Percentiles rank a stretch among this genome's conserved stretches.
Evolutionary conservation across 2,888 invertebrate genomes (phyloP).

Genomic region (Polymixis lichenea): DNA sequence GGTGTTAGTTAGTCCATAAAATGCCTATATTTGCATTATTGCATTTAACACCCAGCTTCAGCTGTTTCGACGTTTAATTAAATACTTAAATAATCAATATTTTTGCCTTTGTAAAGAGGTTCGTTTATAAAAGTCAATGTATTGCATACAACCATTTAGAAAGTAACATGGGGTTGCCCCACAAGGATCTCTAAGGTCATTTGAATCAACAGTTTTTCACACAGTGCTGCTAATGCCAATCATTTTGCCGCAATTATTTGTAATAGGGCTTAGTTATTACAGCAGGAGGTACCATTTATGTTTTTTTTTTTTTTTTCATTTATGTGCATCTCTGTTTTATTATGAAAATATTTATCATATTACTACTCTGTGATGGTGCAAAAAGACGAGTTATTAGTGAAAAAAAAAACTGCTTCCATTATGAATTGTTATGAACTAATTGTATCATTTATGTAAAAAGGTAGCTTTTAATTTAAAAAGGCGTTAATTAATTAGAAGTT

Average conservation of each 20-base stretch:
- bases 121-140: not conserved
- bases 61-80: not conserved
- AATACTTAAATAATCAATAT: not conserved
- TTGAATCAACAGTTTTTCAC: slow-evolving; percentile 26
- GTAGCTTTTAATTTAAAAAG: slow-evolving; percentile 12
- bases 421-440: not conserved
- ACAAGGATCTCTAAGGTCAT: slow-evolving; percentile 41
- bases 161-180: not conserved
- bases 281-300: not conserved
- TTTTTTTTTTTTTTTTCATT: slow-evolving; percentile 9
- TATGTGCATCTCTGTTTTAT: not conserved
- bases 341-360: slow-evolving; percentile 23
- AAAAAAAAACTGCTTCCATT: not conserved
- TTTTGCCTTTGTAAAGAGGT: not conserved
- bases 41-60: not conserved
- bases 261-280: slow-evolving; percentile 14
- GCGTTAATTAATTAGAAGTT: slow-evolving; percentile 11
- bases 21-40: not conserved
- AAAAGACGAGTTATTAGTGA: slow-evolving; percentile 5
- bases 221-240: slow-evolving; percentile 13
- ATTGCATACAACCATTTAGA: too few relatives aligned
- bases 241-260: slow-evolving; percentile 7
- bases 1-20: not conserved
- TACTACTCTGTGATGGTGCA: not conserved
- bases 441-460: slow-evolving; percentile 6